phyloP scores from a whole-genome alignment of 64 coral and sea anemone species.

The Hydrozoanthus tunicans region DNA sequence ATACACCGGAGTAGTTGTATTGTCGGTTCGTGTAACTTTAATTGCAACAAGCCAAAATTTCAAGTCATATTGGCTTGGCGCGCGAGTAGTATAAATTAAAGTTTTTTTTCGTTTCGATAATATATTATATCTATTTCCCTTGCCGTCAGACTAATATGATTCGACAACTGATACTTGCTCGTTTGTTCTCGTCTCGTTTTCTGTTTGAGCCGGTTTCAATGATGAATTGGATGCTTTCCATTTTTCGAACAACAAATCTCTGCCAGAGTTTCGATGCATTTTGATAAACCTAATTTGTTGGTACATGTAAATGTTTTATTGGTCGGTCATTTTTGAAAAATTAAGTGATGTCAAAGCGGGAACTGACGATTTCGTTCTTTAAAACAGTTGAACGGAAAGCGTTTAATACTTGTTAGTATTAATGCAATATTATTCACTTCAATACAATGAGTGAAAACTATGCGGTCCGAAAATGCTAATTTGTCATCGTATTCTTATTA shows the following conservation, averaged over 20 bases:
- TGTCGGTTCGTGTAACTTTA: not conserved
- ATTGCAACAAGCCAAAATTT: slow-evolving; percentile 28
- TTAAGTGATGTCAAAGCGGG: too few species aligned
- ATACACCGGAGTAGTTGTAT: not conserved
- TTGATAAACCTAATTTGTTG: too few species aligned
- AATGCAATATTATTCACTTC: too few species aligned
- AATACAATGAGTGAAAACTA: not conserved
- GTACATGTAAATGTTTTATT: too few species aligned
- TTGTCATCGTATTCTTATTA: not conserved
- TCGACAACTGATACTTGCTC: not conserved
- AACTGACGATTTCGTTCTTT: too few species aligned
- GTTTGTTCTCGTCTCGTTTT: not conserved
- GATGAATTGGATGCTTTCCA: too few species aligned
- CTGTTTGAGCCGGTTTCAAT: too few species aligned
- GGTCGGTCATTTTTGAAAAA: too few species aligned
- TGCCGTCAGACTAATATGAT: not conserved
- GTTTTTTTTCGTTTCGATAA: not conserved
- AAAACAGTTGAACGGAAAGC: too few species aligned
- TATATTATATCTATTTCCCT: not conserved
- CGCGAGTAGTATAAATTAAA: not conserved
- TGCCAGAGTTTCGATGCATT: too few species aligned
- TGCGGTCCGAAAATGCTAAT: slow-evolving; percentile 11
- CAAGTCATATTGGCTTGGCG: not conserved
- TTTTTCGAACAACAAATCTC: too few species aligned
- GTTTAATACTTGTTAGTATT: too few species aligned